These are phyloP conservation scores for Bombus turneri DNA, from an alignment of 1,140 invertebrate species.

Conservation along the genomic window DNA sequence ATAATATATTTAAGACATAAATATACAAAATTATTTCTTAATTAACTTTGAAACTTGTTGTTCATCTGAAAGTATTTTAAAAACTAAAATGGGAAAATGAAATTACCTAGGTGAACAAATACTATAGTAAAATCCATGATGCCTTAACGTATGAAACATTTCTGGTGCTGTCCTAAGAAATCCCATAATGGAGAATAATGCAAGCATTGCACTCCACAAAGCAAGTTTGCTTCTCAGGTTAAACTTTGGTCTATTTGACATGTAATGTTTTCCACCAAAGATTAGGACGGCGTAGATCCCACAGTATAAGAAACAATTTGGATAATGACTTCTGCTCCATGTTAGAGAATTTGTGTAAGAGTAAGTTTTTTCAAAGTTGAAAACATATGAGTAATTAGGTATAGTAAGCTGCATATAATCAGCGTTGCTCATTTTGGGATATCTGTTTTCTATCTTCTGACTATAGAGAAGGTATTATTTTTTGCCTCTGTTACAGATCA, in stretches of 20 bases:
- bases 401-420: constrained; percentile 83
- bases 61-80: neutral
- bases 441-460: neutral
- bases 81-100: neutral
- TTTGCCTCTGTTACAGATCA: too few species aligned
- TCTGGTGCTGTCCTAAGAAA: constrained; percentile 93
- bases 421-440: constrained; percentile 61
- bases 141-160: constrained; percentile 91
- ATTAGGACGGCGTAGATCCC: constrained; percentile 96
- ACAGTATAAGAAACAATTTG: constrained; percentile 94
- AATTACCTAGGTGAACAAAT: constrained; percentile 94
- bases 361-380: constrained; percentile 97
- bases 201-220: constrained; percentile 95
- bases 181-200: constrained; percentile 97
- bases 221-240: constrained; percentile 92
- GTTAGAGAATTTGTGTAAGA: constrained; percentile 91
- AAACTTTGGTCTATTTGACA: constrained; percentile 94
- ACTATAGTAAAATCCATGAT: constrained; percentile 96
- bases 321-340: constrained; percentile 99
- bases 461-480: too few species aligned
- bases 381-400: constrained; percentile 96
- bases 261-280: constrained; percentile 95
- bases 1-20: neutral
- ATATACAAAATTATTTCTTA: too few species aligned
- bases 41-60: too few species aligned